Conservation (phyloP, 2,888 invertebrate species). For the Drosophila silvestris region DNA sequence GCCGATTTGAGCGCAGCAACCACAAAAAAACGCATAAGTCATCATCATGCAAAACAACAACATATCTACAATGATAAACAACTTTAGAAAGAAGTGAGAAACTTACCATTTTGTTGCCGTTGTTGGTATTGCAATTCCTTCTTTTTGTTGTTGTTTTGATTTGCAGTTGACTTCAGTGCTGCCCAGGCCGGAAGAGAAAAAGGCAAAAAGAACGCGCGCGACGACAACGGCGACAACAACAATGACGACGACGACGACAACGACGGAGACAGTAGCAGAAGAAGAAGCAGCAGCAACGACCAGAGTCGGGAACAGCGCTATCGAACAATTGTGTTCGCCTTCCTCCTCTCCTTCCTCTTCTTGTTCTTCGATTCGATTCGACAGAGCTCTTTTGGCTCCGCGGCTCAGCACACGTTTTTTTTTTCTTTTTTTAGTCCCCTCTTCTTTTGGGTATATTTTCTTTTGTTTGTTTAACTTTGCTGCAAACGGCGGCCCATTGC, state of each 20-base stretch:
- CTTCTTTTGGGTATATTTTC: conserved; percentile 35
- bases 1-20: conserved; percentile 25
- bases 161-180: conserved; percentile 28
- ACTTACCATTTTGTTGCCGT: conserved; percentile 54
- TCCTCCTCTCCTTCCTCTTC: conserved; percentile 22
- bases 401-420: conserved; percentile 52
- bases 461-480: conserved; percentile 61
- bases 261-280: neutral
- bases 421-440: conserved; percentile 4
- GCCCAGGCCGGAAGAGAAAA: conserved; percentile 50
- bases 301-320: conserved; percentile 22
- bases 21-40: conserved; percentile 53
- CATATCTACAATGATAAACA: neutral
- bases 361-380: conserved; percentile 4
- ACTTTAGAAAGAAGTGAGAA: conserved; percentile 7
- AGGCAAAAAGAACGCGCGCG: conserved; percentile 48
- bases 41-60: conserved; percentile 28
- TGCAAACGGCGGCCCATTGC: conserved; percentile 14
- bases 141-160: conserved; percentile 16
- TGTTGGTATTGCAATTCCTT: conserved; percentile 29
- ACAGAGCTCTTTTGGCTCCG: conserved; percentile 36
- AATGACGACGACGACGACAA: conserved; percentile 35
- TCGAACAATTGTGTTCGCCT: conserved; percentile 44
- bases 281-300: conserved; percentile 14
- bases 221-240: conserved; percentile 15